Base-by-base conservation (phyloP, 2,797 vertebrate genomes). In the Liasis olivaceus region DNA sequence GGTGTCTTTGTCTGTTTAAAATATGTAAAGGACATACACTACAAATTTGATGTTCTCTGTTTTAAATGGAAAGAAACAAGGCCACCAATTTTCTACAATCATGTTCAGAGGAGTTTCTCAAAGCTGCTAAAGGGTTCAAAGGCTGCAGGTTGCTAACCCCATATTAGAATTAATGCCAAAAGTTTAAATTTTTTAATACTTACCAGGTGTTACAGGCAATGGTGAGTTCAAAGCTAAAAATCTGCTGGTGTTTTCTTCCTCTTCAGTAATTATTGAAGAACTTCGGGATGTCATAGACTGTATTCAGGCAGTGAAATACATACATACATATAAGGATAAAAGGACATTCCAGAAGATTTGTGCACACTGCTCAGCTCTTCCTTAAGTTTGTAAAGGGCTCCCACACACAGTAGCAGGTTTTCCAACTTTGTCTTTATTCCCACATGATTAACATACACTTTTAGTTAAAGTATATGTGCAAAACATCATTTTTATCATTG, bases 191-290 rank as follows among this genome's bases (percentile, higher is more conserved):
- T 31, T 91, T 88, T 93, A 85, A 93, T 86, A 96, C 97, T 97
- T 93, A 98, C 98, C 95, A 94, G 56, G 6, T 93, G 84, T 89
- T 91, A 93, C 92, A 85, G 95, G 96, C 88, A 95, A 94, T 0
- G 85, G 85, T 31, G 97, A 95, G 63, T 98, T 97, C 95, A 99
- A 97, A 95, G 98, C 95, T 93, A 98, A 96, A 97, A 98, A 99
- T 72, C 93, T 95, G 77, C 96, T 98, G 88, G 98, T 99, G 96
- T 99, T 99, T 96, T 98, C 97, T 93, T 96, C 95, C 96, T 99
- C 99, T 14, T 98, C 97, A 0, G 94, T 95, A 96, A 95, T 97
- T 97, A 98, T 97, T 89, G 94, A 96, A 88, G 90, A 94, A 87
- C 95, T 96, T 63, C 95, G 89, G 24, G 95, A 94, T 92, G 95